Evolutionary conservation across 2,888 invertebrate species (phyloP).

Genomic region (Lepidochrysops patricia): DNA sequence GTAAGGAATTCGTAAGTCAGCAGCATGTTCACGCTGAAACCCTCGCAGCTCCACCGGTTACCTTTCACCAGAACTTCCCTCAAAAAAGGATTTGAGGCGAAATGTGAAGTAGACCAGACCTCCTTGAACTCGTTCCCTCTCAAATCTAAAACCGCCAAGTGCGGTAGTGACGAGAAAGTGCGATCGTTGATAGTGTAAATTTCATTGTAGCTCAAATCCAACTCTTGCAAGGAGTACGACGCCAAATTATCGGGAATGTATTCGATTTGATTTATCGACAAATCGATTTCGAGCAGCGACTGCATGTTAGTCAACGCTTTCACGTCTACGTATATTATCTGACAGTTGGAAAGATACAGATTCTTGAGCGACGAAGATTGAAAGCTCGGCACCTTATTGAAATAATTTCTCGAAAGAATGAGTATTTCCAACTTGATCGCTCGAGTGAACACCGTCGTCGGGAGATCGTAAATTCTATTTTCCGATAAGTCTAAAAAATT

Average conservation of each 20-base stretch:
- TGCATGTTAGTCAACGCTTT: slow-evolving; percentile 72
- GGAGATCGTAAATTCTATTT: slow-evolving; percentile 77
- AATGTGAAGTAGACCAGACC: slow-evolving; percentile 75
- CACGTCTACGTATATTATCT: slow-evolving; percentile 70
- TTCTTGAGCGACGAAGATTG: slow-evolving; percentile 71
- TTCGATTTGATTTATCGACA: slow-evolving; percentile 79
- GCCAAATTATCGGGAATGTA: slow-evolving; percentile 73
- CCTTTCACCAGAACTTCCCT: slow-evolving; percentile 77
- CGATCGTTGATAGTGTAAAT: slow-evolving; percentile 74
- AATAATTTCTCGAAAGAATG: slow-evolving; percentile 79
- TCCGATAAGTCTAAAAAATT: slow-evolving; percentile 78
- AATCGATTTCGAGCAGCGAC: slow-evolving; percentile 72
- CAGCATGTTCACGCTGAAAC: slow-evolving; percentile 72
- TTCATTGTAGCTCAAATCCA: slow-evolving; percentile 76
- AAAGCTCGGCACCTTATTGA: slow-evolving; percentile 73
- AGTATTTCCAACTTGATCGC: slow-evolving; percentile 73
- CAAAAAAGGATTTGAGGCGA: slow-evolving; percentile 75
- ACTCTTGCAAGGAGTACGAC: slow-evolving; percentile 73
- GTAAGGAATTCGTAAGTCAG: slow-evolving; percentile 77
- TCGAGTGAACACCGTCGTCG: slow-evolving; percentile 70
- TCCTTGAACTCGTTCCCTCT: slow-evolving; percentile 82
- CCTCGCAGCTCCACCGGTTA: slow-evolving; percentile 86
- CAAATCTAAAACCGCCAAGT: slow-evolving; percentile 77
- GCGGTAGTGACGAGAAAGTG: slow-evolving; percentile 77
- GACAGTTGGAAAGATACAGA: slow-evolving; percentile 77